These are phyloP conservation scores for Danio aesculapii DNA, from an alignment of 2,797 vertebrate species.

Conservation along the genomic window DNA sequence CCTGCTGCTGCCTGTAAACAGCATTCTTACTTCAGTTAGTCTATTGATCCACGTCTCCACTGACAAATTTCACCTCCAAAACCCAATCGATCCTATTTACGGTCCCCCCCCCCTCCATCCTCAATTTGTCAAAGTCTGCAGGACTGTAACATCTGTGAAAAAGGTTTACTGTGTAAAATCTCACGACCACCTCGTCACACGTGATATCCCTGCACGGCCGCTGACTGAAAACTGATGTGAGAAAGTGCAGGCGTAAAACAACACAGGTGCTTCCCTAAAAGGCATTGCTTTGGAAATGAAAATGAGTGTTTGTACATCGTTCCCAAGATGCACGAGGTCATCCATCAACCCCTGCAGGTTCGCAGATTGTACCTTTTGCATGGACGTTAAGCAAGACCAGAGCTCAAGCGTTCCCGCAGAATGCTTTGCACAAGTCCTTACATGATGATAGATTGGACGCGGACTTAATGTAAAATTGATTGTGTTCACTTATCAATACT, in stretches of 20 bases:
- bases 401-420: conserved; percentile 40
- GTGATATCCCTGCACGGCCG: conserved; percentile 3
- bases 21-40: conserved; percentile 23
- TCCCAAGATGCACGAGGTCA: conserved; percentile 39
- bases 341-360: conserved; percentile 47
- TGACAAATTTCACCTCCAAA: conserved; percentile 20
- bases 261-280: conserved; percentile 52
- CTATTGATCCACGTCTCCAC: conserved; percentile 35
- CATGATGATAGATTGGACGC: conserved; percentile 34
- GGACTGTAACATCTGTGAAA: conserved; percentile 38
- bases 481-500: conserved; percentile 48
- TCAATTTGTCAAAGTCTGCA: neutral
- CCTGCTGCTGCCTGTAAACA: neutral
- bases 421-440: conserved; percentile 41
- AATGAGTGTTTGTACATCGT: conserved; percentile 33
- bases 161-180: conserved; percentile 22
- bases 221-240: conserved; percentile 27
- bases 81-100: conserved; percentile 32
- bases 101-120: neutral
- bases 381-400: conserved; percentile 49
- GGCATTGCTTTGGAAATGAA: conserved; percentile 38
- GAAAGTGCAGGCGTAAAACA: conserved; percentile 1
- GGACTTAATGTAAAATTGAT: conserved; percentile 43
- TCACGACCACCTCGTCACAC: conserved; percentile 2
- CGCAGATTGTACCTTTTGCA: conserved; percentile 50